Percentiles rank a stretch among this genome's conserved stretches.
phyloP scores from a whole-genome alignment of 2,888 invertebrate genomes.

The Aleiodes alternator region DNA sequence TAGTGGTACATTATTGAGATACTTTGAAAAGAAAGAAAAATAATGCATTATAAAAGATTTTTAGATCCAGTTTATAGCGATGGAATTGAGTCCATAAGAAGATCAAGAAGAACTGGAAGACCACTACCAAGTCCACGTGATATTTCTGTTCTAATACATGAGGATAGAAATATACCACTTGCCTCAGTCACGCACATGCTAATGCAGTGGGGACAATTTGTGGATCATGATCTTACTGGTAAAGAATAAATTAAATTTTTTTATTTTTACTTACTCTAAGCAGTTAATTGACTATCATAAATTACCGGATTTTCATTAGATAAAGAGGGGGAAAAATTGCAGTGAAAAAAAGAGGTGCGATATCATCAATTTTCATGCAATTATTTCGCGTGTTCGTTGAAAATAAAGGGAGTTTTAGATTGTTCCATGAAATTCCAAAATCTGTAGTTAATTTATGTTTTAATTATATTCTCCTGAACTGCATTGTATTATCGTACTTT shows the following conservation, averaged over 20 bases:
- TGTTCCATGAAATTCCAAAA: too few species aligned
- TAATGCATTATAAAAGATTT: slow-evolving; percentile 76
- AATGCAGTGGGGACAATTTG: slow-evolving; percentile 94
- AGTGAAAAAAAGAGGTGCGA: too few species aligned
- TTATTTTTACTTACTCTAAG: not conserved
- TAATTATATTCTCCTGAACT: too few species aligned
- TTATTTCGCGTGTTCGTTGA: too few species aligned
- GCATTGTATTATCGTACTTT: too few species aligned
- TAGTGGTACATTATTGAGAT: not conserved
- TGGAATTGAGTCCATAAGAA: slow-evolving; percentile 80
- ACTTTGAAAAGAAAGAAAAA: slow-evolving; percentile 3
- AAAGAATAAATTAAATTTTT: slow-evolving; percentile 29
- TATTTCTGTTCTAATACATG: slow-evolving; percentile 83
- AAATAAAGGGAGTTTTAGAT: too few species aligned
- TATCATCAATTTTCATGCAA: too few species aligned
- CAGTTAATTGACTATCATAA: not conserved
- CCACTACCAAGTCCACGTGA: slow-evolving; percentile 86
- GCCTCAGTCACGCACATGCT: slow-evolving; percentile 85
- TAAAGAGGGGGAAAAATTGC: too few species aligned
- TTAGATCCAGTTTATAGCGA: slow-evolving; percentile 89
- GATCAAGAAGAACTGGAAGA: slow-evolving; percentile 78
- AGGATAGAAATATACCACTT: slow-evolving; percentile 80
- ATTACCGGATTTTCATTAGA: not conserved
- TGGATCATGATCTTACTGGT: slow-evolving; percentile 90
- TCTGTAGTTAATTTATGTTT: too few species aligned